Evolutionary conservation across 2,888 invertebrate species (phyloP).

Genomic region (Scelioninae gen. 1): DNA sequence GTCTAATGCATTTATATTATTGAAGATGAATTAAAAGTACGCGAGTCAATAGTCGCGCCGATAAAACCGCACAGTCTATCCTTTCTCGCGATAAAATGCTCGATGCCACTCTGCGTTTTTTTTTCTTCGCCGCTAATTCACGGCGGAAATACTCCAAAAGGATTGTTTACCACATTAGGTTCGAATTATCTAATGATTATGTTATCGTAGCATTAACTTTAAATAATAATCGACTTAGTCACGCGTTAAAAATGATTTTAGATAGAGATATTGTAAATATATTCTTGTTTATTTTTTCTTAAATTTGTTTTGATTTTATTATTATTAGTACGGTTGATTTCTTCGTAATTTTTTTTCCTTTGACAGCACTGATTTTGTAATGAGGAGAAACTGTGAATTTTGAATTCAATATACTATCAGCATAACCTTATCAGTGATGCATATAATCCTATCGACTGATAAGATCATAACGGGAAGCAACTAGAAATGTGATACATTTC

Average conservation of each 20-base stretch:
- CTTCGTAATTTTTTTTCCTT: conserved; percentile 3
- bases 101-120: conserved; percentile 16
- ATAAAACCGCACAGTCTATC: conserved; percentile 53
- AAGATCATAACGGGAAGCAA: conserved; percentile 57
- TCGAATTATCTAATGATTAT: conserved; percentile 58
- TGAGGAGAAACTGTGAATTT: conserved; percentile 42
- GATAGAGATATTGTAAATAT: conserved; percentile 1
- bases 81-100: conserved; percentile 45
- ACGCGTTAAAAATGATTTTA: conserved; percentile 25
- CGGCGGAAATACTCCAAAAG: conserved; percentile 59
- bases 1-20: conserved; percentile 42
- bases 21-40: conserved; percentile 56
- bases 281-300: conserved; percentile 11
- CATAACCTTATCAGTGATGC: conserved; percentile 56
- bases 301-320: neutral
- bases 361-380: conserved; percentile 17
- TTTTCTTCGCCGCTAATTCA: conserved; percentile 23
- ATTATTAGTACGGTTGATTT: neutral
- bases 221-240: conserved; percentile 57
- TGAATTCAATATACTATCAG: conserved; percentile 36
- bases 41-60: conserved; percentile 50
- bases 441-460: conserved; percentile 64
- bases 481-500: conserved; percentile 44
- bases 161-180: conserved; percentile 46
- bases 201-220: conserved; percentile 53